Conservation (phyloP, 1,140 invertebrate species). For the Penaeus chinensis region DNA sequence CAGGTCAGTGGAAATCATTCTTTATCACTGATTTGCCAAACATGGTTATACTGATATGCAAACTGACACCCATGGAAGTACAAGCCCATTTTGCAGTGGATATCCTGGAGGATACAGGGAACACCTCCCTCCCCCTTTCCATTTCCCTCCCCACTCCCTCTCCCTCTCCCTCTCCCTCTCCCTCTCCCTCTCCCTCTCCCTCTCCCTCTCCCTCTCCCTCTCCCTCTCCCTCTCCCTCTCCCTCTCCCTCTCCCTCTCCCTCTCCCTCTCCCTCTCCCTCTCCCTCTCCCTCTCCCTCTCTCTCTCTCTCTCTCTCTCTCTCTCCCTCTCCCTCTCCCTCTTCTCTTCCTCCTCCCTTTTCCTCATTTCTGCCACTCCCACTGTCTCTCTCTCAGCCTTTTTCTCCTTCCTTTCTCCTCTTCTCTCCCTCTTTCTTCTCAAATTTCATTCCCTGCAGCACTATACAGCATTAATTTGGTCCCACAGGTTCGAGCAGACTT, state of each 20-base stretch:
- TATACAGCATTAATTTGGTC: not conserved
- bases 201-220: too few relatives aligned
- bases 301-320: not conserved
- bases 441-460: not conserved
- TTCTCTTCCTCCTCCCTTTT: not conserved
- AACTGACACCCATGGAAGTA: too few relatives aligned
- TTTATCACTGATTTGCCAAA: too few relatives aligned
- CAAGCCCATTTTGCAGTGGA: too few relatives aligned
- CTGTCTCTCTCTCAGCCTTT: not conserved
- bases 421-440: not conserved
- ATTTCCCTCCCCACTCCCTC: too few relatives aligned
- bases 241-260: too few relatives aligned
- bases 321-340: not conserved
- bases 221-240: too few relatives aligned
- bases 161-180: too few relatives aligned
- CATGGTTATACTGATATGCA: too few relatives aligned
- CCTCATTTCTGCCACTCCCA: not conserved
- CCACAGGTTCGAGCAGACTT: conserved; percentile 51
- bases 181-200: too few relatives aligned
- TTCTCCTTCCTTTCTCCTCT: not conserved
- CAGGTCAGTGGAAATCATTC: conserved; percentile 23
- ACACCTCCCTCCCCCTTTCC: not conserved
- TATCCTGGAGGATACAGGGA: too few relatives aligned
- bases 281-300: not conserved
- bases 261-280: too few relatives aligned